These are phyloP conservation scores for Xiphophorus hellerii DNA, from an alignment of 2,113 vertebrate genomes.

Conservation along the genomic window DNA sequence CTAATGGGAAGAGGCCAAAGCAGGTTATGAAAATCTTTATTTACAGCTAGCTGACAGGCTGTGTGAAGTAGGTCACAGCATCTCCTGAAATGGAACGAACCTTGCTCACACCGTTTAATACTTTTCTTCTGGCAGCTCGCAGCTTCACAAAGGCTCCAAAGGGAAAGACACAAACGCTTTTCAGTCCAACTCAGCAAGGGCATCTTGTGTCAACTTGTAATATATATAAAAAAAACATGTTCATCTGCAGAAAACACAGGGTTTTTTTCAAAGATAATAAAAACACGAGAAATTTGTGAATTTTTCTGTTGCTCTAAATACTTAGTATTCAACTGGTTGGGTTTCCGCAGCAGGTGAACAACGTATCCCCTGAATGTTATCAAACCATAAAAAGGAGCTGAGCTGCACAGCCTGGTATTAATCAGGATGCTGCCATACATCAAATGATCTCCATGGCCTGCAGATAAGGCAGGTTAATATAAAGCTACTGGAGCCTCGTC, in stretches of 20 bases:
- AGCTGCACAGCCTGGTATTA: conserved; percentile 3
- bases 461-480: conserved; percentile 37
- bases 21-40: conserved; percentile 77
- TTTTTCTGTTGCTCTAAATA: conserved; percentile 9
- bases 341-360: conserved; percentile 1
- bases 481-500: conserved; percentile 17
- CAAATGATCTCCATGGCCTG: conserved; percentile 16
- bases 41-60: conserved; percentile 73
- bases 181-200: conserved; percentile 33
- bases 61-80: conserved; percentile 76
- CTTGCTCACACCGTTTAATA: conserved; percentile 64
- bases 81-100: conserved; percentile 70
- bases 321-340: neutral
- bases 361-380: neutral
- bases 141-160: conserved; percentile 48
- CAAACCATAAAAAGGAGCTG: conserved; percentile 8
- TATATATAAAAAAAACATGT: conserved; percentile 13
- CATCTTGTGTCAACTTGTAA: conserved; percentile 23
- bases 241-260: conserved; percentile 28
- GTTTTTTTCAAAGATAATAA: conserved; percentile 18
- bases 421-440: conserved; percentile 7
- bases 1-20: conserved; percentile 77
- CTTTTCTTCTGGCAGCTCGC: conserved; percentile 57
- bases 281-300: conserved; percentile 5
- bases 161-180: conserved; percentile 60